Conservation (phyloP, 1,140 invertebrate genomes). For the Ceratina australensis region DNA sequence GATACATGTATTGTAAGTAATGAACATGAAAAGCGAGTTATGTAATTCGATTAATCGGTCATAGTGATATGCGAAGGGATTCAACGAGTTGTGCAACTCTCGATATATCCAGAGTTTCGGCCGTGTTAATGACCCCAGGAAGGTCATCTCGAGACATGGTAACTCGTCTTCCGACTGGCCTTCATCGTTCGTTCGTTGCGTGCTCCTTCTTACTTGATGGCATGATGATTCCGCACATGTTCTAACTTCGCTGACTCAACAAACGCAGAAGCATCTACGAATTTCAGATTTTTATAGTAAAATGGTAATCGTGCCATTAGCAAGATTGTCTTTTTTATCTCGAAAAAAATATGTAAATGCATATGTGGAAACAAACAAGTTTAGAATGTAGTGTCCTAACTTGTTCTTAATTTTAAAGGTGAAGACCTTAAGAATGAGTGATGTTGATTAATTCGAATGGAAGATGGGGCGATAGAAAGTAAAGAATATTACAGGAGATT, state of each 20-base stretch:
- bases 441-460: too few species aligned
- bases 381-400: too few species aligned
- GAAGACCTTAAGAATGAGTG: too few species aligned
- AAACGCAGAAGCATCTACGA: not conserved
- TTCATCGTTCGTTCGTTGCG: not conserved
- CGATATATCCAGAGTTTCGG: not conserved
- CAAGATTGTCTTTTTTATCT: too few species aligned
- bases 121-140: constrained; percentile 13
- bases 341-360: too few species aligned
- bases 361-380: too few species aligned
- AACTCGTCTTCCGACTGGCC: not conserved
- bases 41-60: not conserved
- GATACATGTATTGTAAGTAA: too few species aligned
- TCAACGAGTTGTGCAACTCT: too few species aligned
- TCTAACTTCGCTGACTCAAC: not conserved
- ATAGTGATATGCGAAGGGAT: not conserved
- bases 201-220: not conserved
- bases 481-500: not conserved
- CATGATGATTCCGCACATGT: not conserved
- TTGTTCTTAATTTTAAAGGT: too few species aligned
- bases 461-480: not conserved
- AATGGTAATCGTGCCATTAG: too few species aligned
- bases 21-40: too few species aligned
- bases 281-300: too few species aligned
- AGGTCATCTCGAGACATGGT: not conserved